These are phyloP conservation scores for Takifugu ocellatus DNA, from an alignment of 2,797 vertebrate genomes.

Conservation along the genomic window DNA sequence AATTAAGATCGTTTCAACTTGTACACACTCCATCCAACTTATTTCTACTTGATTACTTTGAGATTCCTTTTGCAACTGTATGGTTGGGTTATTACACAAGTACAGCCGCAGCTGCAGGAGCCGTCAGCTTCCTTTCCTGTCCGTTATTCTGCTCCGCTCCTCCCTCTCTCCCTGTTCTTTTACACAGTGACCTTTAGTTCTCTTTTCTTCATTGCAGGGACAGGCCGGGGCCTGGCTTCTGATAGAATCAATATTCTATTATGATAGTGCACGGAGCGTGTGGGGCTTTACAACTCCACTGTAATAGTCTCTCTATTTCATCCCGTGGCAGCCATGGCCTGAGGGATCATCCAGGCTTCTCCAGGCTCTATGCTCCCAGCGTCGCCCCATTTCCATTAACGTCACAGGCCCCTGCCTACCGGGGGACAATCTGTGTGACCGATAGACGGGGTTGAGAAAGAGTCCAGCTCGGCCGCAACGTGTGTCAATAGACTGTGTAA, in stretches of 20 bases:
- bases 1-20: slow-evolving; percentile 48
- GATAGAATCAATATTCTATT: slow-evolving; percentile 98
- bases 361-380: slow-evolving; percentile 76
- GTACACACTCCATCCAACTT: slow-evolving; percentile 27
- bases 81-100: slow-evolving; percentile 9
- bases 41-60: slow-evolving; percentile 23
- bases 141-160: slow-evolving; percentile 41
- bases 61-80: slow-evolving; percentile 6
- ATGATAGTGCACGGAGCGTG: slow-evolving; percentile 80
- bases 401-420: slow-evolving; percentile 64
- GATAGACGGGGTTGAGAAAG: slow-evolving; percentile 69
- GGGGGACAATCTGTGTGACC: slow-evolving; percentile 71
- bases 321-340: slow-evolving; percentile 78
- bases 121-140: slow-evolving; percentile 30
- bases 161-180: slow-evolving; percentile 71
- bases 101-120: slow-evolving; percentile 14
- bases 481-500: slow-evolving; percentile 73
- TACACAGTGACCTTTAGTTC: slow-evolving; percentile 87
- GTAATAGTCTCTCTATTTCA: slow-evolving; percentile 84
- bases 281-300: slow-evolving; percentile 79
- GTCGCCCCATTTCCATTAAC: slow-evolving; percentile 76
- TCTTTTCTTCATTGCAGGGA: slow-evolving; percentile 81
- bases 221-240: slow-evolving; percentile 81
- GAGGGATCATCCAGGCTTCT: slow-evolving; percentile 72
- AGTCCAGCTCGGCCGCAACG: slow-evolving; percentile 65